Base-by-base conservation (phyloP, 2,113 vertebrate species). In the Agapornis roseicollis region DNA sequence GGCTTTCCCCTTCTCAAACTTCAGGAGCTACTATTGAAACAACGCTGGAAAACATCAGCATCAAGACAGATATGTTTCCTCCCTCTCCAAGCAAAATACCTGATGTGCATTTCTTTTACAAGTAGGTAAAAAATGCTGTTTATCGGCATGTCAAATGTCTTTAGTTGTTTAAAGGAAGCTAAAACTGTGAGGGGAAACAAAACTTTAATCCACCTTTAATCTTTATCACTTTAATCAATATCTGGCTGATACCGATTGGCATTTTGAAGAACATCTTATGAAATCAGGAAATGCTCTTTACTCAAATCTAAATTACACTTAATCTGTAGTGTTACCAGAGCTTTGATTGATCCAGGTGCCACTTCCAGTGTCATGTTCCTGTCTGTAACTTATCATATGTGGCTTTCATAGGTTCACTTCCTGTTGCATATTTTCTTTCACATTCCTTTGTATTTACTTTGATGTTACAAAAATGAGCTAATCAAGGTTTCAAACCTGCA, bases 71-170 rank as follows among this genome's bases (percentile, higher is more conserved):
- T 55, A 95, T 98, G 49, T 99, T 98, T 87, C 97, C 98, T 39
- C 86, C 93, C 31, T 94, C 97, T 80, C 95, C 97, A 50, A 98
- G 96, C 82, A 99, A 98, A 96, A 94, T 98, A 83, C 98, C 98
- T 7, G 99, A 99, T 93, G 96, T 99, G 41, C 98, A 99, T 97
- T 99, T 99, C 97, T 99, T 98, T 98, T 99, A 99, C 97, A 98
- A 98, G 99, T 99, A 98, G 96, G 98, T 98, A 81, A 84, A 93
- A 76, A 60, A 33, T 71, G 10, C 28, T 63, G 9, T 22, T 63
- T 85, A n/a, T 37, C 44, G 16, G 12, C 41, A 10, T 2, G 3
- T 78, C 41, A 58, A 6, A 23, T 66, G 8, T 58, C 41, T 83
- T 85, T 3, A 33, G 89, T 70, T 87, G 8, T 70, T 76, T 88